Percentiles rank a stretch among this genome's conserved stretches.
Conservation (phyloP, 2,113 vertebrate genomes). For the Dasyprocta punctata region DNA sequence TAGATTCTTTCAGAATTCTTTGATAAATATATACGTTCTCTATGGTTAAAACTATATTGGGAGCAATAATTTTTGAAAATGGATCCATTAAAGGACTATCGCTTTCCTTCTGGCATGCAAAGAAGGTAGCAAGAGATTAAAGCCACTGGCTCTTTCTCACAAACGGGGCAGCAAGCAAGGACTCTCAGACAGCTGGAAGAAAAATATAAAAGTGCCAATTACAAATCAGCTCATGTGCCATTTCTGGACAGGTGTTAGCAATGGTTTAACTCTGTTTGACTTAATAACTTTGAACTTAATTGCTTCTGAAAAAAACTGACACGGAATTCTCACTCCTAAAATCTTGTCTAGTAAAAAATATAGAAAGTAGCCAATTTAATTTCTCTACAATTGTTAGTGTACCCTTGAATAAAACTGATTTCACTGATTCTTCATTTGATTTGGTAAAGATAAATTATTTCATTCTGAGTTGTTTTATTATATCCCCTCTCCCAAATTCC, state of each 20-base stretch:
- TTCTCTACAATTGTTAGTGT: neutral
- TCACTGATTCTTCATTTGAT: neutral
- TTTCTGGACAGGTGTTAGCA: neutral
- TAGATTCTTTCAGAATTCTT: slow-evolving; percentile 45
- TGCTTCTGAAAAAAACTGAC: slow-evolving; percentile 27
- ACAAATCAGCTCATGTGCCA: neutral
- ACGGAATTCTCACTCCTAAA: neutral
- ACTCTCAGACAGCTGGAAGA: slow-evolving; percentile 49
- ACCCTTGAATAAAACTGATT: neutral
- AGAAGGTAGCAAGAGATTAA: slow-evolving; percentile 58
- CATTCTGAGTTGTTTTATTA: neutral
- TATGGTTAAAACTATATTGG: neutral
- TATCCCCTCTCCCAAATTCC: neutral
- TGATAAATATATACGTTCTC: slow-evolving; percentile 19
- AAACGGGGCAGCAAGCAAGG: neutral
- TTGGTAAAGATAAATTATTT: slow-evolving; percentile 19
- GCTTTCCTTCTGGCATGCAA: slow-evolving; percentile 48
- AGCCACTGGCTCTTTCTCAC: slow-evolving; percentile 7
- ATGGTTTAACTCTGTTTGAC: neutral
- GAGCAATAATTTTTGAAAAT: slow-evolving; percentile 64
- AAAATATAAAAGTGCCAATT: slow-evolving; percentile 13
- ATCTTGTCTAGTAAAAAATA: neutral
- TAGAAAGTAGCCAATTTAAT: neutral
- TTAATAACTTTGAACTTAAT: neutral
- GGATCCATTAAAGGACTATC: slow-evolving; percentile 39